Evolutionary conservation across 2,797 vertebrate genomes (phyloP).

Genomic region (Botia almorhae): DNA sequence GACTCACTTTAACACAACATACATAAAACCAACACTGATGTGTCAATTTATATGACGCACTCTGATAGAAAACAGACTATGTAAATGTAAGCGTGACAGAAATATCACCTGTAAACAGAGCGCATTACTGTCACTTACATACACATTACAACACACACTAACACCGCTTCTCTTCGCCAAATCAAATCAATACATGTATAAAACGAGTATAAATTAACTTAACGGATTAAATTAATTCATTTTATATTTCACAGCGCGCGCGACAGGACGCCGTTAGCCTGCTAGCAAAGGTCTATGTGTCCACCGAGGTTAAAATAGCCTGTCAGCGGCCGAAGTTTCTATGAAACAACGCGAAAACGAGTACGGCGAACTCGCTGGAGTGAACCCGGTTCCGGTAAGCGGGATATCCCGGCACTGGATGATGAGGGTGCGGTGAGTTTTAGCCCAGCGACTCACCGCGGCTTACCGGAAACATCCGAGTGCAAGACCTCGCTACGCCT

Average conservation of each 20-base stretch:
- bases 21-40: neutral
- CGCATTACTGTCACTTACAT: neutral
- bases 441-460: conserved; percentile 8
- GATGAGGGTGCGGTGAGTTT: conserved; percentile 42
- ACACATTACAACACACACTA: neutral
- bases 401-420: conserved; percentile 43
- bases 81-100: neutral
- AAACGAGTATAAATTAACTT: neutral
- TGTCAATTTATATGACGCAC: too few relatives aligned
- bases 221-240: neutral
- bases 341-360: neutral
- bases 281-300: conserved; percentile 16
- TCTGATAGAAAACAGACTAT: neutral
- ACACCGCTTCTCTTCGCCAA: neutral
- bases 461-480: conserved; percentile 33
- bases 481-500: neutral
- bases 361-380: neutral
- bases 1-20: neutral
- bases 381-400: conserved; percentile 5
- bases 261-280: conserved; percentile 30
- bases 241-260: neutral
- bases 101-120: neutral
- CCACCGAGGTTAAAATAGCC: neutral
- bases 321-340: neutral
- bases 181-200: neutral